phyloP scores from a whole-genome alignment of 2,888 invertebrate genomes.

The Oscheius sp. region DNA sequence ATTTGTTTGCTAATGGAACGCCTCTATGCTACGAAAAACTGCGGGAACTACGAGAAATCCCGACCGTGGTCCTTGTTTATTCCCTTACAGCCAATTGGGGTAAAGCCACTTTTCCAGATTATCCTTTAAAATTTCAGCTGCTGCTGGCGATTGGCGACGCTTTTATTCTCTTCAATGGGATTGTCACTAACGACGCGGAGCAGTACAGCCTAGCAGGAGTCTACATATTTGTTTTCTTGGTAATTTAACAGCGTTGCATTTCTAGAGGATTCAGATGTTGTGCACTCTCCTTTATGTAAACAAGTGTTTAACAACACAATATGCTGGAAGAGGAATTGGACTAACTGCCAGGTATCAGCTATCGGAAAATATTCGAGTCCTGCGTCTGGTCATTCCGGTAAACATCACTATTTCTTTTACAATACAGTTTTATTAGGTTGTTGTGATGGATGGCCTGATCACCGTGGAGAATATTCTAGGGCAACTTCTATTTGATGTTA shows the following conservation, averaged over 20 bases:
- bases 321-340: conserved; percentile 17
- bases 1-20: conserved; percentile 23
- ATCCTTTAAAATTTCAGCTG: neutral
- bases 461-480: conserved; percentile 21
- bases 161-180: neutral
- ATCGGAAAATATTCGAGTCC: conserved; percentile 29
- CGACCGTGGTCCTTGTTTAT: conserved; percentile 28
- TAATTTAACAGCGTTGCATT: neutral
- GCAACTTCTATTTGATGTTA: conserved; percentile 3
- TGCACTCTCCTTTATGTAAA: conserved; percentile 23
- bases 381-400: conserved; percentile 31
- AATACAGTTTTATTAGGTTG: neutral
- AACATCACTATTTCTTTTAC: no score
- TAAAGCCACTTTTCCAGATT: neutral
- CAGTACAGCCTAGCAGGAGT: conserved; percentile 29
- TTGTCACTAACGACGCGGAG: conserved; percentile 12
- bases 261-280: conserved; percentile 15
- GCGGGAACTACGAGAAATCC: conserved; percentile 17
- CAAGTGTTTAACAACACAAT: conserved; percentile 9
- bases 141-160: conserved; percentile 15
- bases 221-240: conserved; percentile 30
- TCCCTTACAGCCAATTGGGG: conserved; percentile 19
- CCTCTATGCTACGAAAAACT: conserved; percentile 25
- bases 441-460: conserved; percentile 24
- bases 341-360: conserved; percentile 27